Percentiles rank a stretch among this genome's conserved stretches.
phyloP scores from a whole-genome alignment of 2,888 invertebrate species.

The Carpatolechia fugitivella region DNA sequence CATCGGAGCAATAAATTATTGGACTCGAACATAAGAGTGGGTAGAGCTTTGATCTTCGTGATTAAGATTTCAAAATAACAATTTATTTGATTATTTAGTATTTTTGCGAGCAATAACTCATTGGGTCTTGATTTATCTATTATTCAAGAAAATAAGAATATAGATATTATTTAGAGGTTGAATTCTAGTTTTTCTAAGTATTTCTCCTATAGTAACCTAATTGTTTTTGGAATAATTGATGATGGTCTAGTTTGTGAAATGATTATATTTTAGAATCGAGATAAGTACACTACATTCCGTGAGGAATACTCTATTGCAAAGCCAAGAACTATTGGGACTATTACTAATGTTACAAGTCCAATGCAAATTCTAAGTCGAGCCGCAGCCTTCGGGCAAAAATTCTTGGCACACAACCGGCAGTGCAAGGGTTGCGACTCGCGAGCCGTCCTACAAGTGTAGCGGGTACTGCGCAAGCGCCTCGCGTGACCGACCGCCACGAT shows the following conservation, averaged over 20 bases:
- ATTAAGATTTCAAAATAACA: conserved; percentile 3
- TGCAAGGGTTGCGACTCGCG: conserved; percentile 27
- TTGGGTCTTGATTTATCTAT: too few relatives aligned
- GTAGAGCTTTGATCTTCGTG: neutral
- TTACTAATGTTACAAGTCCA: neutral
- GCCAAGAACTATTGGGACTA: neutral
- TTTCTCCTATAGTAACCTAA: too few relatives aligned
- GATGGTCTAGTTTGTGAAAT: too few relatives aligned
- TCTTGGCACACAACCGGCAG: conserved; percentile 44
- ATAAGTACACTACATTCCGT: too few relatives aligned
- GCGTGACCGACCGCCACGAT: conserved; percentile 69
- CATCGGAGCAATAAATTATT: conserved; percentile 18
- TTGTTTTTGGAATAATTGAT: too few relatives aligned
- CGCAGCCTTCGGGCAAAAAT: conserved; percentile 53
- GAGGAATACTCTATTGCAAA: neutral
- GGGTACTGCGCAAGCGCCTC: conserved; percentile 29
- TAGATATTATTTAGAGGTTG: too few relatives aligned
- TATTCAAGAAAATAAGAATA: too few relatives aligned
- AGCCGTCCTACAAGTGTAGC: conserved; percentile 48
- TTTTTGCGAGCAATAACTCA: too few relatives aligned
- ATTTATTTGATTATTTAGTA: too few relatives aligned
- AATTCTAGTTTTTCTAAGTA: too few relatives aligned
- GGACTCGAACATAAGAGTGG: conserved; percentile 3
- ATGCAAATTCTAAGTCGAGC: conserved; percentile 27
- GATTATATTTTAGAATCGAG: too few relatives aligned